Evolutionary conservation across 2,113 vertebrate species (phyloP).

Genomic region (Reinhardtius hippoglossoides): DNA sequence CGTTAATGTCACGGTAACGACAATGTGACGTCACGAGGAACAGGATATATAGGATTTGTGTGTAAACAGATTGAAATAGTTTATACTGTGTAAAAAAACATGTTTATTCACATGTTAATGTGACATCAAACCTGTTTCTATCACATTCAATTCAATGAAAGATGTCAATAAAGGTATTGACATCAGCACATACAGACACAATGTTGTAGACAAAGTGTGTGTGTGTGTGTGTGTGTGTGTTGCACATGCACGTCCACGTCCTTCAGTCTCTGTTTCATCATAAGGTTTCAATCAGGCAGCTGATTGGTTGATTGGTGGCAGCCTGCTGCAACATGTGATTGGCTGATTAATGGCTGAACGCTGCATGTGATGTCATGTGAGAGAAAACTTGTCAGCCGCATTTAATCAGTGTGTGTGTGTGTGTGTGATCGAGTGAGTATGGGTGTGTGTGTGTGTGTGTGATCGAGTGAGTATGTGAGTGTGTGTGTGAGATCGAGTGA

Average conservation of each 20-base stretch:
- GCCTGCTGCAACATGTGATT: conserved; percentile 63
- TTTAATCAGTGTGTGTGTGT: conserved; percentile 30
- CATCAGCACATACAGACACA: background rate
- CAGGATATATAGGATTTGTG: too few relatives aligned
- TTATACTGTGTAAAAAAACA: too few relatives aligned
- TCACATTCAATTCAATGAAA: too few relatives aligned
- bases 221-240: too few relatives aligned
- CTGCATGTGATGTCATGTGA: conserved; percentile 71
- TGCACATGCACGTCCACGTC: background rate
- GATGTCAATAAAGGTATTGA: too few relatives aligned
- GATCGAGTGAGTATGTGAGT: background rate
- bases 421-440: background rate
- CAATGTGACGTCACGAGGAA: too few relatives aligned
- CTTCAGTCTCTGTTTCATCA: background rate
- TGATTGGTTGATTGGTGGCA: conserved; percentile 70
- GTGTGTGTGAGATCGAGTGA: background rate
- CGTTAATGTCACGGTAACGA: too few relatives aligned
- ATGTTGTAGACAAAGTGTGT: too few relatives aligned
- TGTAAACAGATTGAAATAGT: too few relatives aligned
- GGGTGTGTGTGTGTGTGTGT: background rate
- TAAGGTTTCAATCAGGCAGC: conserved; percentile 25
- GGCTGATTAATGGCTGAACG: conserved; percentile 50
- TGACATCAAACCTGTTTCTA: too few relatives aligned
- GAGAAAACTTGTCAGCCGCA: conserved; percentile 43
- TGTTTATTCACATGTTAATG: too few relatives aligned